A percentile compares a stretch with the other conserved stretches of the same genome.
These are phyloP conservation scores for Crotalus viridis DNA, from an alignment of 2,113 vertebrate species.

Conservation along the genomic window DNA sequence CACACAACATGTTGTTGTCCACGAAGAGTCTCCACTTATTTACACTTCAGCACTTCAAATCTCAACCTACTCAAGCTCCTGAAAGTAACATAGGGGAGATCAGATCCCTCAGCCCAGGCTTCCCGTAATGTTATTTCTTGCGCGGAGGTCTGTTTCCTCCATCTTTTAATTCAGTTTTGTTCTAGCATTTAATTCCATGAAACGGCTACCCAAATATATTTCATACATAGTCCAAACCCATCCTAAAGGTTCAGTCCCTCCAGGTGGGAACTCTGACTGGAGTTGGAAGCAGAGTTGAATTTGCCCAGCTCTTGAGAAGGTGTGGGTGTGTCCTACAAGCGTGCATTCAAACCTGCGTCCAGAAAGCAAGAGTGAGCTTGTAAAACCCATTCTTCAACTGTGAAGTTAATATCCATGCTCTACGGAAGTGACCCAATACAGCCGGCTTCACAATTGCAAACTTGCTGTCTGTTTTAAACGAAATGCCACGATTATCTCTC, in stretches of 20 bases:
- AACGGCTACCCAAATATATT: background rate
- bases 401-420: background rate
- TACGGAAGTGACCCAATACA: background rate
- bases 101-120: no score
- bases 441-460: background rate
- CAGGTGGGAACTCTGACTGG: background rate
- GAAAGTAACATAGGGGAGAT: no score
- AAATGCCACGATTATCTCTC: background rate
- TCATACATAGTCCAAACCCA: background rate
- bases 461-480: background rate
- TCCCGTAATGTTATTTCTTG: no score
- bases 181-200: background rate
- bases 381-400: background rate
- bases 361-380: no score
- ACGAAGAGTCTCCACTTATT: no score
- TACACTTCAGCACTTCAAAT: no score
- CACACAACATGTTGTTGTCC: no score
- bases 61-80: no score
- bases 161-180: no score
- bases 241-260: background rate
- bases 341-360: background rate
- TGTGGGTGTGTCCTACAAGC: no score
- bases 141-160: no score
- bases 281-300: background rate
- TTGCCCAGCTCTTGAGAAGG: background rate